These are phyloP conservation scores for Charaxes varanes DNA, from an alignment of 1,140 invertebrate genomes.

Conservation along the genomic window DNA sequence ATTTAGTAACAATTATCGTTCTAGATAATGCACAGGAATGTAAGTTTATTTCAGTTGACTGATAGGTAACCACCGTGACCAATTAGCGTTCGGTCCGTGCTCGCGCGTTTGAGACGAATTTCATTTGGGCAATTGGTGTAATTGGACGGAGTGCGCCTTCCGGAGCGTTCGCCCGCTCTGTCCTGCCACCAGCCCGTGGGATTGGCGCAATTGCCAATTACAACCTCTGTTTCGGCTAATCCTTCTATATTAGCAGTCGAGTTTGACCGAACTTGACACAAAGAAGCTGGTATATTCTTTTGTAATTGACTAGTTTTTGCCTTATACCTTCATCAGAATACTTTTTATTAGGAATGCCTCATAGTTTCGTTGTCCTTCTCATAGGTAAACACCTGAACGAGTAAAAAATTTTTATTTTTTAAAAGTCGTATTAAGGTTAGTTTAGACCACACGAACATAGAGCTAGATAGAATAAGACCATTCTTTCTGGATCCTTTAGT, in stretches of 20 bases:
- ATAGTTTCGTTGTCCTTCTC: too few species aligned
- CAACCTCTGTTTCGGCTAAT: slow-evolving; percentile 11
- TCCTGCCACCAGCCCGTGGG: slow-evolving; percentile 23
- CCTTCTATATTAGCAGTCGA: slow-evolving; percentile 9
- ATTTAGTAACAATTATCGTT: slow-evolving; percentile 3
- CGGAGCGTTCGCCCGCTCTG: slow-evolving; percentile 48
- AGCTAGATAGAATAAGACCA: too few species aligned
- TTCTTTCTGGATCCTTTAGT: too few species aligned
- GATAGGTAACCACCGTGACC: slow-evolving; percentile 67
- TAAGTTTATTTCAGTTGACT: slow-evolving; percentile 22
- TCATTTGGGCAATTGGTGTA: slow-evolving; percentile 70
- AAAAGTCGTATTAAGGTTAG: too few species aligned
- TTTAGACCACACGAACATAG: too few species aligned
- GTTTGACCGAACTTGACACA: neutral
- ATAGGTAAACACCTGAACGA: too few species aligned
- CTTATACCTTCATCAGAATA: too few species aligned
- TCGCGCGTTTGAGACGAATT: slow-evolving; percentile 55
- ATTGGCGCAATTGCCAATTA: slow-evolving; percentile 17
- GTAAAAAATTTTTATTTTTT: too few species aligned
- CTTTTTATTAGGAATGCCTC: too few species aligned
- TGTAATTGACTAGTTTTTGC: too few species aligned
- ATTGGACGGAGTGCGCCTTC: slow-evolving; percentile 60
- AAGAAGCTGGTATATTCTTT: too few species aligned
- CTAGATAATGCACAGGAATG: slow-evolving; percentile 25
- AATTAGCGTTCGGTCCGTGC: slow-evolving; percentile 51